Base-by-base conservation (phyloP, 1,140 invertebrate genomes). In the Drosophila saltans region DNA sequence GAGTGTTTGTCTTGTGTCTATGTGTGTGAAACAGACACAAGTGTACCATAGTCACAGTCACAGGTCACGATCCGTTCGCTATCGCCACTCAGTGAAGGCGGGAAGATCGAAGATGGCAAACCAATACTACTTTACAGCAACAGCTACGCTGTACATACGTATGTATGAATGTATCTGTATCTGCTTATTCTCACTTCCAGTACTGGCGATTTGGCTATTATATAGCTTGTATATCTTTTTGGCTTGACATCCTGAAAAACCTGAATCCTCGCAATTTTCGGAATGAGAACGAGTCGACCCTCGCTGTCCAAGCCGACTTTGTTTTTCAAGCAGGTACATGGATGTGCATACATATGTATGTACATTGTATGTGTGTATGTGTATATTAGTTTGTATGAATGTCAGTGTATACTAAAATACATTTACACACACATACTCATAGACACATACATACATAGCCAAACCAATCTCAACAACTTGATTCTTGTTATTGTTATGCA, bases 31-130 rank as follows among this genome's bases (percentile, higher is more conserved):
- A 73, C 69, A 74, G 26, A 52, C 40, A 73, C 71, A 81, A 78
- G 77, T 76, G 69, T 33, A 68, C 45, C 66, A 65, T 74, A 40
- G 59, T 68, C 67, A 74, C 58, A 65, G 52, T 67, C 67, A 75
- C 77, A 82, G 72, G 74, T 86, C 80, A 76, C 69, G 58, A 64
- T 67, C 72, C 72, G 66, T 21, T 39, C 61, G 48, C 39, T 52
- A 40, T 58, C 39, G 43, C 60, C 63, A 60, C 26, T 39, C 26
- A 68, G 57, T 66, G 75, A 79, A 85, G 80, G 83, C 82, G 79
- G 78, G 75, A 66, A 76, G 69, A 79, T 85, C 72, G 83, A 86
- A 88, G 79, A 86, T 86, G 82, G 83, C 82, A 26, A 56, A 61
- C 59, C 60, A 76, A 64, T 39, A 76, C 26, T 21, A 36, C 56